Conservation (phyloP, 2,113 vertebrate genomes). For the Limnothrissa miodon region DNA sequence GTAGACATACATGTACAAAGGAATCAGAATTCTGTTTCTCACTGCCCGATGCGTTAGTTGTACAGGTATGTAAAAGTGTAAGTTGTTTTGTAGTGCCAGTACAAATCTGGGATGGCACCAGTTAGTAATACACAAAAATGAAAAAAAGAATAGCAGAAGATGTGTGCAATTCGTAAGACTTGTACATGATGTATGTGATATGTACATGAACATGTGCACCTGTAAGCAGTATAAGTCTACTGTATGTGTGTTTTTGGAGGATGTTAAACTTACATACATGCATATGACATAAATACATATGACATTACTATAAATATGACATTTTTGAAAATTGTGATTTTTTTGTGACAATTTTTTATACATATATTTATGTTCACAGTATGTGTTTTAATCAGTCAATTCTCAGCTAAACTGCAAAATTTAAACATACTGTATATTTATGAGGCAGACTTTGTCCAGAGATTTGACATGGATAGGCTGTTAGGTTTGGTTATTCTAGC, state of each 20-base stretch:
- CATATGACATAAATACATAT: background rate
- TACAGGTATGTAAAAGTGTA: too few relatives aligned
- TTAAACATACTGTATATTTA: background rate
- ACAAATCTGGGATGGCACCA: too few relatives aligned
- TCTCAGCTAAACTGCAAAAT: background rate
- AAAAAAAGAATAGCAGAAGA: too few relatives aligned
- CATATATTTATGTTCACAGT: background rate
- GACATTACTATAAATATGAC: background rate
- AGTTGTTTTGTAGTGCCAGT: too few relatives aligned
- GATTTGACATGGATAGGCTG: background rate
- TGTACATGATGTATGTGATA: too few relatives aligned
- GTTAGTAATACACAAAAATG: too few relatives aligned
- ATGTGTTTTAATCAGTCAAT: background rate
- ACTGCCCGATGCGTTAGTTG: too few relatives aligned
- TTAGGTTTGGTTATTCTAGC: constrained; percentile 32
- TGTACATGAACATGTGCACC: background rate
- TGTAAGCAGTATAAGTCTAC: background rate
- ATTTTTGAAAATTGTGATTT: background rate
- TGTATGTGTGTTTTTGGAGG: background rate
- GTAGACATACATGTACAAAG: too few relatives aligned
- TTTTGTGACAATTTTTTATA: too few relatives aligned
- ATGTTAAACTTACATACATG: background rate
- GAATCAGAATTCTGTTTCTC: too few relatives aligned
- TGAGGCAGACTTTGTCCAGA: background rate
- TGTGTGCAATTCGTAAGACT: too few relatives aligned